phyloP scores from a whole-genome alignment of 2,888 invertebrate species.

The Ligdia adustata region DNA sequence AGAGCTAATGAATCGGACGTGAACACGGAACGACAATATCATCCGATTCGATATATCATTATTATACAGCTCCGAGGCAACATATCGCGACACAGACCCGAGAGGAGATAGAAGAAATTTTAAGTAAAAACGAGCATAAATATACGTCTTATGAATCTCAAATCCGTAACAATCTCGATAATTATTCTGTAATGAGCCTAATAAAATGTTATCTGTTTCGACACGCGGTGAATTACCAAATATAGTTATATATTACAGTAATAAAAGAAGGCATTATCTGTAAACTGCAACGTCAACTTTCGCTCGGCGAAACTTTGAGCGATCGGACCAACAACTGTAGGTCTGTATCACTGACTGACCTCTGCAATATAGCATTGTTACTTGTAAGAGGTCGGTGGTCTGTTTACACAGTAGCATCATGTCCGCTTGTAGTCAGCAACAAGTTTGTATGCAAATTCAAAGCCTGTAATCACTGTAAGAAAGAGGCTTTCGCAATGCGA shows the following conservation, averaged over 20 bases:
- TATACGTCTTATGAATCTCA: slow-evolving; percentile 25
- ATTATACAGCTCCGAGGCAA: slow-evolving; percentile 29
- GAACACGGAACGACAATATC: too few species aligned
- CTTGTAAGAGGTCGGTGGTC: too few species aligned
- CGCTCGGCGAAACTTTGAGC: slow-evolving; percentile 4
- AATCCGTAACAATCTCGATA: slow-evolving; percentile 31
- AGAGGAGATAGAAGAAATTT: slow-evolving; percentile 26
- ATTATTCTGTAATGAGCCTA: slow-evolving; percentile 35
- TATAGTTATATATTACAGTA: slow-evolving; percentile 35
- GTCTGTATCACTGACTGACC: too few species aligned
- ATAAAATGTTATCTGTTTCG: slow-evolving; percentile 41
- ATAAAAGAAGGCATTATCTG: slow-evolving; percentile 32
- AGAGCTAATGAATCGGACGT: too few species aligned
- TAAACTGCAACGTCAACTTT: slow-evolving; percentile 31
- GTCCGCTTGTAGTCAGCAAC: too few species aligned
- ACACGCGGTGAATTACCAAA: slow-evolving; percentile 42
- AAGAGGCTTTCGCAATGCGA: too few species aligned
- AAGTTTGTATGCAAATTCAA: too few species aligned
- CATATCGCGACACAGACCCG: slow-evolving; percentile 24
- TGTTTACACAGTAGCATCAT: too few species aligned
- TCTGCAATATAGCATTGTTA: too few species aligned
- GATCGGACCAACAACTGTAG: not conserved
- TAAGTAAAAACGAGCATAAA: slow-evolving; percentile 25
- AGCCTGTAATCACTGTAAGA: too few species aligned
- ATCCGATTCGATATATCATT: not conserved